phyloP scores from a whole-genome alignment of 2,113 vertebrate species.

The Enhydra lutris region DNA sequence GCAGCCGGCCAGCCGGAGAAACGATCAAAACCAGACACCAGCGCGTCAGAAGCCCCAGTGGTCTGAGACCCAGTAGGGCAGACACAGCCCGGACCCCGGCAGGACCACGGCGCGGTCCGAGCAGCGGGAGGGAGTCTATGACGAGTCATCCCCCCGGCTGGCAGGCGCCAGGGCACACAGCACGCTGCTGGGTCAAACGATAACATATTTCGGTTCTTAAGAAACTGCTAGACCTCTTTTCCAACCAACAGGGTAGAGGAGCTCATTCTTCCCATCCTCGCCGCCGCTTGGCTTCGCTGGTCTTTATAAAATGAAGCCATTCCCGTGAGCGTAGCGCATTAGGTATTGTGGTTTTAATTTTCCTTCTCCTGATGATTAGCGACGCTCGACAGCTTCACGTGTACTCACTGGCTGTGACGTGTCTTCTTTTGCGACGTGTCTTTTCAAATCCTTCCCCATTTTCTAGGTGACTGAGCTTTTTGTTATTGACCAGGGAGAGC shows the following conservation, averaged over 20 bases:
- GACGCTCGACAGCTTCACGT: not conserved
- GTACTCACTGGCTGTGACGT: not conserved
- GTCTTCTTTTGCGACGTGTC: not conserved
- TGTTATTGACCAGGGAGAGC: not conserved
- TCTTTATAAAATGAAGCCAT: not conserved
- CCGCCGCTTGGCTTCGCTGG: not conserved
- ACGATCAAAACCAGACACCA: not conserved
- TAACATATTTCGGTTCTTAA: not conserved
- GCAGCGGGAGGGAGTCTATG: accelerated
- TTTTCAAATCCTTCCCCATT: not conserved
- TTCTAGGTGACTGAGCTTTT: not conserved
- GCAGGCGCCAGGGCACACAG: not conserved
- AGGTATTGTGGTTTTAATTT: not conserved
- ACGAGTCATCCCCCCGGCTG: not conserved
- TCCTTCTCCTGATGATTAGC: not conserved
- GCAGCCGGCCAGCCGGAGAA: not conserved
- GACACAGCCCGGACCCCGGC: not conserved
- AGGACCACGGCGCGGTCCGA: not conserved
- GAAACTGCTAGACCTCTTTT: not conserved
- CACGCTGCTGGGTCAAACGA: not conserved
- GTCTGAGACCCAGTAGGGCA: not conserved
- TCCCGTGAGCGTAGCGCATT: not conserved
- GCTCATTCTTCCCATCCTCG: not conserved
- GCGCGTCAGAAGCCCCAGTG: not conserved
- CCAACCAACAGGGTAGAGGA: not conserved